Conservation (phyloP, 2,113 vertebrate species). For the Nerophis lumbriciformis region DNA sequence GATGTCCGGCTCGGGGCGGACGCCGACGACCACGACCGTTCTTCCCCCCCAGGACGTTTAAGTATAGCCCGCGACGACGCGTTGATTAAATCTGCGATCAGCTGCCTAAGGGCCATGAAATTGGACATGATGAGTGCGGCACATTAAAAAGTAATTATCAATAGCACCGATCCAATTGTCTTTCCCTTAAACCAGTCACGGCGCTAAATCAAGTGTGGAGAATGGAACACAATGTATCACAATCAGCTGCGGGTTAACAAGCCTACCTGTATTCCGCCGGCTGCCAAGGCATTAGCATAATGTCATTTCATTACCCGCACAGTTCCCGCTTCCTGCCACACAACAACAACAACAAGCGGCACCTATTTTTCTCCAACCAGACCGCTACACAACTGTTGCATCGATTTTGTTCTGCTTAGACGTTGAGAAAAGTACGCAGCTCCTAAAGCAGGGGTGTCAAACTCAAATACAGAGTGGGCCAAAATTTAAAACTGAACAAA, state of each 20-base stretch:
- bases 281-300: conserved; percentile 25
- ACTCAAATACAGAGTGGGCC: too few relatives aligned
- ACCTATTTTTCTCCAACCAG: background rate
- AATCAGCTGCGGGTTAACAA: conserved; percentile 29
- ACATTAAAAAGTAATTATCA: conserved; percentile 76
- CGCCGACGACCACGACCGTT: conserved; percentile 40
- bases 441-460: too few relatives aligned
- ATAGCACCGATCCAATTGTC: conserved; percentile 62
- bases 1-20: conserved; percentile 43
- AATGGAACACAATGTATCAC: conserved; percentile 44
- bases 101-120: conserved; percentile 69
- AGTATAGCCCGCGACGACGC: conserved; percentile 64
- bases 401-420: too few relatives aligned
- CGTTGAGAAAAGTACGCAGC: too few relatives aligned
- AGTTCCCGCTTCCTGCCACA: conserved; percentile 16
- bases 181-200: conserved; percentile 49
- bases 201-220: conserved; percentile 59
- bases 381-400: too few relatives aligned
- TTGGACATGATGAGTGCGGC: conserved; percentile 72
- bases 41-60: conserved; percentile 36
- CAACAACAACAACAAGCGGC: background rate
- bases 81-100: conserved; percentile 71
- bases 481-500: too few relatives aligned
- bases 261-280: conserved; percentile 31
- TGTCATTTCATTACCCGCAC: conserved; percentile 29